Evolutionary conservation across 1,140 invertebrate species (phyloP), one percentile per base, ranked within the genome.

Genomic region (Drosophila chauvacae): DNA sequence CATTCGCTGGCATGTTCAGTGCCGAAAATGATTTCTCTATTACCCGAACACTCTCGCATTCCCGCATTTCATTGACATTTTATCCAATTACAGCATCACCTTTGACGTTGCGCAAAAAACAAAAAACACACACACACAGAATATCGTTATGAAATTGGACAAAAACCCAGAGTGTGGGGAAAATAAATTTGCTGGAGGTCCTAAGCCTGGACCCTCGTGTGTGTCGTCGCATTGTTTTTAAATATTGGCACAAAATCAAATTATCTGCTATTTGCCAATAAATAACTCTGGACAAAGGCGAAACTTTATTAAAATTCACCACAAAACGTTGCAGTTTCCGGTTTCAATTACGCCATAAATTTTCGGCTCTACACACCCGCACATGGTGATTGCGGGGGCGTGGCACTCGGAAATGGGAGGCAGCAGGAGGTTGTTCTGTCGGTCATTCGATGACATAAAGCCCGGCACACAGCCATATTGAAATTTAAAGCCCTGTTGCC

Each of bases 241-340:
- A 85, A 88, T 88, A 88, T 88, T 88, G 85, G 77, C 85, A 79
- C 70, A 81, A 88, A 90, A 88, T 88, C 85, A 88, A 88, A 88
- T 88, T 88, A 88, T 90, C 85, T 60, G 85, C 85, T 78, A 88
- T 90, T 90, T 88, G 85, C 90, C 85, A 88, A 88, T 88, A 88
- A 88, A 88, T 88, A 85, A 90, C 74, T 85, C 63, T 39, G 50
- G 56, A 80, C 82, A 90, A 90, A 82, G 86, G 75, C 71, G 57
- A 85, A 72, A 90, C 81, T 86, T 86, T 90, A 90, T 90, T 90
- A 90, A 90, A 90, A 90, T 90, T 90, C 86, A 77, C 86, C 86
- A 86, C 85, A 90, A 86, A 90, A 79, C 85, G 76, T 79, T 82
- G 86, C 79, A 81, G 87, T 90, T 90, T 90, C 82, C 79, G 82